These are phyloP conservation scores for Rhogogaster chlorosoma DNA, from an alignment of 2,888 invertebrate species.

Conservation along the genomic window DNA sequence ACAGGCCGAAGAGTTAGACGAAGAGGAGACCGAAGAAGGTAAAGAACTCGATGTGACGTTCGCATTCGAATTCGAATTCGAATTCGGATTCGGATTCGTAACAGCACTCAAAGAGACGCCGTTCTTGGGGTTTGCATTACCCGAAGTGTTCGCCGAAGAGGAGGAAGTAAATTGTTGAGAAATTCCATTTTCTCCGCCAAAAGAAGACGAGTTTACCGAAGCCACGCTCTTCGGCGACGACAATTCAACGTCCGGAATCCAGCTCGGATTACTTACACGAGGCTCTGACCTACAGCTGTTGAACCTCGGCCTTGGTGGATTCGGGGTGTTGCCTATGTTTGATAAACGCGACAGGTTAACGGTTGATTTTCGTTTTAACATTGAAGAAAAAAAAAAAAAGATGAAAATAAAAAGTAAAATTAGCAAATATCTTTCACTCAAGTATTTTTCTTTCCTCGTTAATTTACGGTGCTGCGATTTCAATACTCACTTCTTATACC, in stretches of 20 bases:
- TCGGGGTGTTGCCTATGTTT: conserved; percentile 80
- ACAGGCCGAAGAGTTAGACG: conserved; percentile 54
- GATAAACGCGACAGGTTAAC: not conserved
- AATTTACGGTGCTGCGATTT: conserved; percentile 8
- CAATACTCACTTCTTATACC: conserved; percentile 81
- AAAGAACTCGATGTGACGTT: conserved; percentile 52
- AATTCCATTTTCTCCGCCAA: conserved; percentile 67
- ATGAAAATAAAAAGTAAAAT: not conserved
- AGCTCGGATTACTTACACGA: conserved; percentile 64
- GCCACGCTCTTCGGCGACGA: conserved; percentile 57
- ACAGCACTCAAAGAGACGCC: not conserved
- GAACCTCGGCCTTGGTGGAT: conserved; percentile 80
- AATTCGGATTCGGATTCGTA: conserved; percentile 51
- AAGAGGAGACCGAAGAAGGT: conserved; percentile 35
- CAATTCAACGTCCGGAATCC: conserved; percentile 67
- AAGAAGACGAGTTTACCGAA: conserved; percentile 39
- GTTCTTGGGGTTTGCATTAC: not conserved
- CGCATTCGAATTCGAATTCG: conserved; percentile 53
- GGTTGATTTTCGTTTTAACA: too few relatives aligned
- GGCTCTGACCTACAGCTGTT: conserved; percentile 80
- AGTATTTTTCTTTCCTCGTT: not conserved
- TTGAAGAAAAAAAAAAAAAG: not conserved
- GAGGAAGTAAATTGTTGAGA: conserved; percentile 58
- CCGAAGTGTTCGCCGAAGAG: conserved; percentile 35
- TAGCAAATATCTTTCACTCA: not conserved